Conservation (phyloP, 2,113 vertebrate species). For the Podocnemis expansa region DNA sequence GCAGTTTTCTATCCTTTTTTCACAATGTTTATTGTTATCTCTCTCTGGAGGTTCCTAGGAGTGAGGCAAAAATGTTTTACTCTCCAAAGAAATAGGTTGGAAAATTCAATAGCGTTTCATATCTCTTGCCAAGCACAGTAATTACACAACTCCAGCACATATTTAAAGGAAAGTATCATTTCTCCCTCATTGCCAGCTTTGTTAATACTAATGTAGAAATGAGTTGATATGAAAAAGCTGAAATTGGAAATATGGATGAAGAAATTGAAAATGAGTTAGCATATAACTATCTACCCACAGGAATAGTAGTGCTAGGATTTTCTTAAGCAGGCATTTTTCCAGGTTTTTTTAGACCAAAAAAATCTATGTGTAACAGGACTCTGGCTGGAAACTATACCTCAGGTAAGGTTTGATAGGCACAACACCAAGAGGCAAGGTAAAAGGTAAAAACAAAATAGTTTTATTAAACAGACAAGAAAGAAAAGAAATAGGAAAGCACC, state of each 20-base stretch:
- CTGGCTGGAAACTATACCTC: too few species aligned
- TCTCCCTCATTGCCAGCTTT: neutral
- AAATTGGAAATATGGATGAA: constrained; percentile 25
- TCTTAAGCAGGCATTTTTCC: neutral
- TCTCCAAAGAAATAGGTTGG: constrained; percentile 30
- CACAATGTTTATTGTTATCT: neutral
- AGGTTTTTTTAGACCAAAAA: neutral
- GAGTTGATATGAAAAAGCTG: constrained; percentile 25
- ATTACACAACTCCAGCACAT: constrained; percentile 51
- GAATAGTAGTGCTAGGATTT: neutral
- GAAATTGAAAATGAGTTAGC: constrained; percentile 25
- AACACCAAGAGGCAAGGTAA: too few species aligned
- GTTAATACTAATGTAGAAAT: constrained; percentile 24
- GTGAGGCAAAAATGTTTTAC: constrained; percentile 11
- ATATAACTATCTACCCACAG: neutral
- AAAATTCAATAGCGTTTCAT: constrained; percentile 44
- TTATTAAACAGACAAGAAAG: too few species aligned
- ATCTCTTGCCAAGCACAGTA: constrained; percentile 24
- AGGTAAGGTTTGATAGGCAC: too few species aligned
- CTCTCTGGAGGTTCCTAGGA: constrained; percentile 34
- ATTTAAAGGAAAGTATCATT: constrained; percentile 43
- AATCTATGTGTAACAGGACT: too few species aligned
- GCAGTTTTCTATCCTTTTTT: neutral
- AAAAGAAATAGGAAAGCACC: too few species aligned
- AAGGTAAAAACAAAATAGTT: too few species aligned